Conservation (phyloP, 1,140 invertebrate species). For the Drosophila insularis region DNA sequence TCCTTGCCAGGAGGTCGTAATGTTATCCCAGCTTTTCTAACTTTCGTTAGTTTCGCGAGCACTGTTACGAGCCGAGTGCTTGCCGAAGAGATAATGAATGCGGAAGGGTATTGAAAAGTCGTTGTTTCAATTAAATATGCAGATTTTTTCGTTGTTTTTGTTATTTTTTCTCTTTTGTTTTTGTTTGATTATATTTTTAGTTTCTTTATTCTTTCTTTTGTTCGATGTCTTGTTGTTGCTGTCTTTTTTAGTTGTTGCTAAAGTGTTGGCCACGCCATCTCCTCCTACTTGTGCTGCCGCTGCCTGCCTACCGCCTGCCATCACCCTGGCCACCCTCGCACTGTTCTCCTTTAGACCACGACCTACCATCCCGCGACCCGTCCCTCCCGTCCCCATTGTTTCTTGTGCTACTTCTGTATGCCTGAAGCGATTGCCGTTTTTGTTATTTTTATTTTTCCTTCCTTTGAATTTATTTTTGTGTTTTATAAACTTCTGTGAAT, state of each 20-base stretch:
- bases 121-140: conserved; percentile 6
- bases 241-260: conserved; percentile 22
- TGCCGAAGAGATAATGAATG: too few species aligned
- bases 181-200: conserved; percentile 42
- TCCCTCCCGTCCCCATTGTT: background rate
- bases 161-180: conserved; percentile 43
- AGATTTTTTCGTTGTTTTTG: conserved; percentile 16
- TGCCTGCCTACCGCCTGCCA: background rate
- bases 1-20: too few species aligned
- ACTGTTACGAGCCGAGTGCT: too few species aligned
- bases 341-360: background rate
- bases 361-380: too few species aligned
- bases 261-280: conserved; percentile 38
- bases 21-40: background rate
- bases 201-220: conserved; percentile 34
- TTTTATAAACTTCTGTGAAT: conserved; percentile 74
- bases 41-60: background rate
- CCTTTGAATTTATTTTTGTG: conserved; percentile 78
- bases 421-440: conserved; percentile 57
- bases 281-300: background rate
- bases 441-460: conserved; percentile 75
- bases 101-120: background rate
- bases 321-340: conserved; percentile 23
- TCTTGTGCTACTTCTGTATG: conserved; percentile 30
- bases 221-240: conserved; percentile 18